Evolutionary conservation across 2,888 invertebrate species (phyloP).

Genomic region (Hanleya hanleyi): DNA sequence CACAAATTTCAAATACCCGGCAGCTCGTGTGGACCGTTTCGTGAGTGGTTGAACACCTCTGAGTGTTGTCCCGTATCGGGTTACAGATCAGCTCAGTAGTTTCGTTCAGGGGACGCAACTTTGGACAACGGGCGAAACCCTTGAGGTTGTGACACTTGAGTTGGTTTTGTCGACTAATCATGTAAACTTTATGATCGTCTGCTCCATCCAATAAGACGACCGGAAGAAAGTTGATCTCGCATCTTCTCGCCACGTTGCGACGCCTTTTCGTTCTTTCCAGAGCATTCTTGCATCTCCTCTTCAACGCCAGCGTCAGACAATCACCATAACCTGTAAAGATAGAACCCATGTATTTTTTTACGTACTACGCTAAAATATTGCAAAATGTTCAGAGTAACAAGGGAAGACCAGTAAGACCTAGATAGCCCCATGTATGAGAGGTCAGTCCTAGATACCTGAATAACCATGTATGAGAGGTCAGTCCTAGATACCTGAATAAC

Average conservation of each 20-base stretch:
- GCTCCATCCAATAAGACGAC: constrained; percentile 64
- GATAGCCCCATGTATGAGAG: too few relatives aligned
- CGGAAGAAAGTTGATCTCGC: constrained; percentile 76
- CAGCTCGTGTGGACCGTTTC: constrained; percentile 72
- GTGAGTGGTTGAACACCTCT: constrained; percentile 73
- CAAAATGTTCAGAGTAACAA: not conserved
- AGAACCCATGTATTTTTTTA: not conserved
- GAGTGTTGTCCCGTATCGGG: constrained; percentile 74
- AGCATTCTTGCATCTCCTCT: constrained; percentile 75
- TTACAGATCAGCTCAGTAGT: constrained; percentile 73
- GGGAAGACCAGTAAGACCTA: not conserved
- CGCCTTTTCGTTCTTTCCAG: constrained; percentile 62
- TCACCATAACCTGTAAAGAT: constrained; percentile 70
- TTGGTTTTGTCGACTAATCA: constrained; percentile 54
- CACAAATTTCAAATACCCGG: constrained; percentile 75
- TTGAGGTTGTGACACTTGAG: constrained; percentile 61
- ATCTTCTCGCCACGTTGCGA: constrained; percentile 69
- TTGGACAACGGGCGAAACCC: constrained; percentile 72
- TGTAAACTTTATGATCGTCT: constrained; percentile 30
- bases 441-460: too few relatives aligned
- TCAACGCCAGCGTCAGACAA: constrained; percentile 74
- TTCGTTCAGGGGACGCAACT: constrained; percentile 71
- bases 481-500: too few relatives aligned
- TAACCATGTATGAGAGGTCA: too few relatives aligned
- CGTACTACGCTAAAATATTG: not conserved